Conservation (phyloP, 2,797 vertebrate species). For the Cirrhinus molitorella region DNA sequence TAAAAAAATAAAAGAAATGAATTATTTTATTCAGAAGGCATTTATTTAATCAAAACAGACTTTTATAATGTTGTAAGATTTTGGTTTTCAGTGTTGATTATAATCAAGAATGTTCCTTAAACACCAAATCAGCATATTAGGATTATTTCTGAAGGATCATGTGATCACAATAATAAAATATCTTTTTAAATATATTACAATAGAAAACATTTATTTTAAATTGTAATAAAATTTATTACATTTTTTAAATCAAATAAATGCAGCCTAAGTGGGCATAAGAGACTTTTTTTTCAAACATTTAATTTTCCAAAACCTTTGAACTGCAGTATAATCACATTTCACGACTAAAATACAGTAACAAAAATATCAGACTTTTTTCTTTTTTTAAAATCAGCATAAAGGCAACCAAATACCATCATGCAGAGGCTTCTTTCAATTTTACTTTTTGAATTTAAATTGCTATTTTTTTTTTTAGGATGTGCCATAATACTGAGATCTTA, state of each 20-base stretch:
- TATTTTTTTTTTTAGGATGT: background rate
- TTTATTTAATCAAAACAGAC: background rate
- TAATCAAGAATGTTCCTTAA: too few relatives aligned
- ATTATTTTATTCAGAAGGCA: background rate
- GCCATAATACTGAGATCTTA: background rate
- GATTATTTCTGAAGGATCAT: too few relatives aligned
- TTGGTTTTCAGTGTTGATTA: too few relatives aligned
- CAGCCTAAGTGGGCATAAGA: background rate
- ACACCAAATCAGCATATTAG: too few relatives aligned
- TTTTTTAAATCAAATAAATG: too few relatives aligned
- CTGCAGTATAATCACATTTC: too few relatives aligned
- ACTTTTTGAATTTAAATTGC: background rate
- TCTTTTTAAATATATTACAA: background rate
- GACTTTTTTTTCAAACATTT: too few relatives aligned
- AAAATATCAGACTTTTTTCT: background rate
- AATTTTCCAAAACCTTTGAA: too few relatives aligned
- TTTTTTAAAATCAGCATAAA: background rate
- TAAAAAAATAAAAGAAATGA: background rate
- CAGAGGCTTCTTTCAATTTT: background rate
- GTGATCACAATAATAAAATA: too few relatives aligned
- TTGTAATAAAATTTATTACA: background rate
- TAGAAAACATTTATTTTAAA: background rate
- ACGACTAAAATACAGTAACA: background rate
- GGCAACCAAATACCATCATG: background rate
- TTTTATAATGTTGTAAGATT: background rate